phyloP scores from a whole-genome alignment of 2,797 vertebrate genomes.

The Melanotaenia trifasciata region DNA sequence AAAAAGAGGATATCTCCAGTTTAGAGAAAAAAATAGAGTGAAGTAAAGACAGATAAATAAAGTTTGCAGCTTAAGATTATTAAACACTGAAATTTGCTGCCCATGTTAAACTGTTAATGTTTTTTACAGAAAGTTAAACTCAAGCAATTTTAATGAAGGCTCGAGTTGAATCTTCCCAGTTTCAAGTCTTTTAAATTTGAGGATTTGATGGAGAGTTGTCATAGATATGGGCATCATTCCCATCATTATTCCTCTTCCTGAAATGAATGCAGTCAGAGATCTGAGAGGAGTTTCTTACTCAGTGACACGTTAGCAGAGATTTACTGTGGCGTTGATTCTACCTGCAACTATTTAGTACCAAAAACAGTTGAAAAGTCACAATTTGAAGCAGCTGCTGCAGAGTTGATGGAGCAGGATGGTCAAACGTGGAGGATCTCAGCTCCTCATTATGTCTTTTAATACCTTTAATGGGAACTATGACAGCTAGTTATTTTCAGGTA shows the following conservation, averaged over 20 bases:
- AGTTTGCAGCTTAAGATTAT: neutral
- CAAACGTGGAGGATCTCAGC: neutral
- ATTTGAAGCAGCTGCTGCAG: conserved; percentile 3
- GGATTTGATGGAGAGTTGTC: neutral
- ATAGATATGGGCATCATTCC: neutral
- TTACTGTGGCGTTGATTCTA: neutral
- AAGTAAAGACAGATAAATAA: neutral
- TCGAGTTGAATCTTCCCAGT: neutral
- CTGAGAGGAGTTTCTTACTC: conserved; percentile 1
- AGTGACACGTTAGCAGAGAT: conserved; percentile 32
- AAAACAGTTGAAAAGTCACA: neutral
- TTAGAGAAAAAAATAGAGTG: neutral
- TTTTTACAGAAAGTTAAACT: neutral
- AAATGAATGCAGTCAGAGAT: neutral
- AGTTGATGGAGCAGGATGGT: neutral
- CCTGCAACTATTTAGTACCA: neutral
- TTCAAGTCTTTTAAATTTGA: neutral
- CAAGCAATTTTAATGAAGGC: neutral
- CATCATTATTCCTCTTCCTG: accelerated
- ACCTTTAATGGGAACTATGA: neutral
- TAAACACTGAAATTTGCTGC: neutral
- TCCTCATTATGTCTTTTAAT: neutral
- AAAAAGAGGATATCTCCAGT: neutral
- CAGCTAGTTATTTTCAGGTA: neutral
- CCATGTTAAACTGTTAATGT: neutral